Evolutionary conservation across 2,888 invertebrate genomes (phyloP), one percentile per base, ranked within the genome.

Genomic region (Pyrgus malvae): DNA sequence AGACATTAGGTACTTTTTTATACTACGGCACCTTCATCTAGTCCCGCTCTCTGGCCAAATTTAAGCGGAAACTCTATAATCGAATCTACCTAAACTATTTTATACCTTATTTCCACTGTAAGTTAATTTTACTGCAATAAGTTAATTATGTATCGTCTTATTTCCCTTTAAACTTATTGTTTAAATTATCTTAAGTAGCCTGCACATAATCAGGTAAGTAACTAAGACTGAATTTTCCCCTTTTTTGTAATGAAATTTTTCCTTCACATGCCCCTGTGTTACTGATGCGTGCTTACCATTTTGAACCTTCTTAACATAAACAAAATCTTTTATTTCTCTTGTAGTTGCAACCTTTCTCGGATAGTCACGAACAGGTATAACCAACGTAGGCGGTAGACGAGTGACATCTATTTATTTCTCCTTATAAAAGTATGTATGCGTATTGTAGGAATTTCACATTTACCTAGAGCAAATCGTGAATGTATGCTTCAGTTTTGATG

Each of bases 261-360:
- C 23, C 14, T 35, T 29, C 35, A 25, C 37, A 44, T 23, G 12
- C 7, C 23, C 35, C 17, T 44, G 11, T 42, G 23, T 51, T 29
- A 48, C 49, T 57, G 19, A 12, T 38, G 38, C 41, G 48, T 48
- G 29, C 51, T 55, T 57, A 59, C 54, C 51, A 57, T 65, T 60
- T 61, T 50, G 46, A 60, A 63, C 62, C 65, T 64, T 60, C 65
- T 61, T 60, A 66, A 63, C 75, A 74, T 77, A 78, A 77, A 78
- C 67, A 72, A 68, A 46, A 60, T 61, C 72, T 66, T 80, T 76
- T 79, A 67, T 82, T 85, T 83, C 74, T 79, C 82, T 85, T 90
- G 88, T 90, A 90, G 90, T 87, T 90, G 83, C 87, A 87, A 84
- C 90, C 90, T 78, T 90, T 83, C 77, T 90, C 90, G 90, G 90